Conservation (phyloP, 2,113 vertebrate genomes). For the Callospermophilus lateralis region DNA sequence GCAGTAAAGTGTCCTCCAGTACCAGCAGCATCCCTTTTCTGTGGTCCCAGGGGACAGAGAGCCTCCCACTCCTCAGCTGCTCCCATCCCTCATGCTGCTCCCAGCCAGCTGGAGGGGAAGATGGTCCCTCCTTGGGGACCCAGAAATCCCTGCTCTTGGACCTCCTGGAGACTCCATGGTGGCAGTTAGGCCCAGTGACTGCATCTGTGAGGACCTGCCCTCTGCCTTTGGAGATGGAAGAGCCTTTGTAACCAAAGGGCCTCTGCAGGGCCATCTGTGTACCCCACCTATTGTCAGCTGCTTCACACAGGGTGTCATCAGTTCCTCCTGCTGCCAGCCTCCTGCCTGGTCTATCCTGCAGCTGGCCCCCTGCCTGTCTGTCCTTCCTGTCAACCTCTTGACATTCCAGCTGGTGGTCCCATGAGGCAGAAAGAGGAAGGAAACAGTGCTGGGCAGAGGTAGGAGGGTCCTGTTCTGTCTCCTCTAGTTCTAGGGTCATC, state of each 20-base stretch:
- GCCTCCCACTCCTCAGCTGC: constrained; percentile 45
- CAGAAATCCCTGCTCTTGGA: constrained; percentile 58
- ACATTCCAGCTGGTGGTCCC: constrained; percentile 63
- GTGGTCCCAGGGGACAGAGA: constrained; percentile 69
- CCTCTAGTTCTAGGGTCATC: neutral
- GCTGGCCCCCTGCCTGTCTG: neutral
- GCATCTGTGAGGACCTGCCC: constrained; percentile 33
- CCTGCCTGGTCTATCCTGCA: neutral
- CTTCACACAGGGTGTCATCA: neutral
- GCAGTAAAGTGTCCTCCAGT: constrained; percentile 89
- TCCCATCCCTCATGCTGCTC: constrained; percentile 41
- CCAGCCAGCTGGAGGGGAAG: neutral
- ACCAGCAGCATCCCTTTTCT: constrained; percentile 73
- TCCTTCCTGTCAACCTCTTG: neutral
- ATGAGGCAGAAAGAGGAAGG: constrained; percentile 33
- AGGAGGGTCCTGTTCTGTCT: neutral
- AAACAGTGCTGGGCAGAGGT: neutral
- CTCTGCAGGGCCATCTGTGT: neutral
- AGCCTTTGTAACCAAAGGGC: neutral
- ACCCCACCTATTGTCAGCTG: accelerated
- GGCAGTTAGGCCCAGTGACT: neutral
- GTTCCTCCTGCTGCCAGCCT: neutral
- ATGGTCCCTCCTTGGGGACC: neutral
- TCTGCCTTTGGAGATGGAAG: neutral
- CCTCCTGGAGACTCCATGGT: constrained; percentile 48